Base-by-base conservation (phyloP, 2,797 vertebrate species). In the Anas georgica region DNA sequence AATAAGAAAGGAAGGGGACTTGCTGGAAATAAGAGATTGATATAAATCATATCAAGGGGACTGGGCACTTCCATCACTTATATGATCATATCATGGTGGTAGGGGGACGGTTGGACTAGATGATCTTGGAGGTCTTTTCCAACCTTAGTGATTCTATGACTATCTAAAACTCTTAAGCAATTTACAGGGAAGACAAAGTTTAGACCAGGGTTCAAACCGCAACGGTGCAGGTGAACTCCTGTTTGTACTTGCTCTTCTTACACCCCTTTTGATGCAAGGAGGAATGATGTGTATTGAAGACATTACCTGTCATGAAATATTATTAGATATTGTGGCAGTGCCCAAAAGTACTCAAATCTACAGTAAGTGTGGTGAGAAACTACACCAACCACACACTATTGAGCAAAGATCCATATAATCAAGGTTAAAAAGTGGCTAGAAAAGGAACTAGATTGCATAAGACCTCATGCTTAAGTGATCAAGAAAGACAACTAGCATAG, bases 271-370 rank as follows among this genome's bases (percentile, higher is more conserved):
- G 43, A 55, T 14, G 11, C 5, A 66, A 82, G 41, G 46, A 82
- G 15, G 39, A 69, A 82, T 3, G 7, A 66, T 11, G 2, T 39
- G 5, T 15, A 58, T 26, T 52, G 23, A 83, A 76, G 39, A 64
- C 3, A 25, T 9, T 8, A 73, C 10, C 5, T 54, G 5, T 9
- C 6, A 7, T 12, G 3, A 62, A 56, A 41, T 63, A 82, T 43
- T 31, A 66, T 60, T 6, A 76, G 50, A 12, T 15, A 17, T 21
- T 0, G 1, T n/a, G 23, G 4, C 3, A 55, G 7, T 16, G 35
- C 29, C 37, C 43, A n/a, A 84, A 86, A 69, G 16, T 8, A 68
- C 12, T 22, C 37, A 58, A 59, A 55, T 33, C 13, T 33, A 13
- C 45, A 81, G 29, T 46, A 46, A 46, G 46, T 46, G 46, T 46